These are phyloP conservation scores for Tinea trinotella DNA, from an alignment of 2,888 invertebrate genomes.

Conservation along the genomic window DNA sequence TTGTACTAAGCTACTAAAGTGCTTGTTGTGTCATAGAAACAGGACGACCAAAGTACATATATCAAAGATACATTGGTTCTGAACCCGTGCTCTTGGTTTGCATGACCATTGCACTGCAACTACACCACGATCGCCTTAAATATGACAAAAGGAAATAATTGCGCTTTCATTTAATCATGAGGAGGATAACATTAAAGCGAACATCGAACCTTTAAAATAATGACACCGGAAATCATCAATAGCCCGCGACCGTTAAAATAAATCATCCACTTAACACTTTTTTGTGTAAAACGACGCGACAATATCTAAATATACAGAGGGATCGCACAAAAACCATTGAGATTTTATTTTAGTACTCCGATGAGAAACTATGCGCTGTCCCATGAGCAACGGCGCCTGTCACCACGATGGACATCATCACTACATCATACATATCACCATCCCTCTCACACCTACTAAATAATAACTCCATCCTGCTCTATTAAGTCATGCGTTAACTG, in stretches of 20 bases:
- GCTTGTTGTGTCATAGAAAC: too few relatives aligned
- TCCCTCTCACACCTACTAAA: slow-evolving; percentile 32
- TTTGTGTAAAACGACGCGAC: slow-evolving; percentile 51
- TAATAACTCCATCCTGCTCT: slow-evolving; percentile 18
- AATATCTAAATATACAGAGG: slow-evolving; percentile 35
- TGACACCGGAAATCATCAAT: slow-evolving; percentile 60
- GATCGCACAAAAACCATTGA: slow-evolving; percentile 52
- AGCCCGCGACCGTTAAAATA: slow-evolving; percentile 60
- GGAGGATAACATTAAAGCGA: slow-evolving; percentile 6
- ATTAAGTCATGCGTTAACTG: slow-evolving; percentile 47
- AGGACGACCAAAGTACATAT: too few relatives aligned
- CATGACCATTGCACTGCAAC: too few relatives aligned
- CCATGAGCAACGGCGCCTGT: slow-evolving; percentile 58
- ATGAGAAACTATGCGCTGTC: slow-evolving; percentile 64
- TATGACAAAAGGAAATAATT: background rate
- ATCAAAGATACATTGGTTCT: too few relatives aligned
- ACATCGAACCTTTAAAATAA: slow-evolving; percentile 34
- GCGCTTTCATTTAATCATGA: background rate
- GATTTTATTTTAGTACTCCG: slow-evolving; percentile 60
- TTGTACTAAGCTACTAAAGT: too few relatives aligned
- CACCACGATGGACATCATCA: slow-evolving; percentile 46
- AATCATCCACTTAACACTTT: slow-evolving; percentile 72
- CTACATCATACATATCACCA: slow-evolving; percentile 51
- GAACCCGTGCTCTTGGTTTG: too few relatives aligned
- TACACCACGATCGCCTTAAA: too few relatives aligned